Base-by-base conservation (phyloP, 1,140 invertebrate genomes). In the Cryptotermes secundus region DNA sequence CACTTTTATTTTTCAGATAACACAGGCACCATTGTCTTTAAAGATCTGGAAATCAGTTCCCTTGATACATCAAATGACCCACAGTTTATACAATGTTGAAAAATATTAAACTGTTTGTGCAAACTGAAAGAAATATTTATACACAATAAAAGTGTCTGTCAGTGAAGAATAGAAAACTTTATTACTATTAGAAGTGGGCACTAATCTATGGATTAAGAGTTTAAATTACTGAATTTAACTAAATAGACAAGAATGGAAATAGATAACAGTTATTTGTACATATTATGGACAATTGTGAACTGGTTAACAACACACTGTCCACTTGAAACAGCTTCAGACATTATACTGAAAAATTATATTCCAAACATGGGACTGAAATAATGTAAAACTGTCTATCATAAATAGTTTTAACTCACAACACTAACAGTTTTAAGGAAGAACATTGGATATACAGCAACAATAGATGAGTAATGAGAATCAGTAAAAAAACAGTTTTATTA, bases 391-490 rank as follows among this genome's bases (percentile, higher is more conserved):
- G 38, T 38, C 16, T 19, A 49, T 19, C 45, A 72, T n/a, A 72
- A n/a, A 31, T 72, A 31, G 14, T n/a, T n/a, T 1, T 72, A n/a
- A 72, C n/a, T 72, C 9, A 72, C 59, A 72, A 72, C 4, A 72
- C 59, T n/a, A 72, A n/a, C n/a, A 72, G 31, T 72, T 72, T 72
- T 10, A 31, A 72, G 59, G 59, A 72, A 72, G 59, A 72, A 72
- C 59, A 31, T 72, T 72, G n/a, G 2, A 72, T 31, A 26, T 72
- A n/a, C 26, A 72, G 26, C 59, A 72, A 72, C 59, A 72, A 10
- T 16, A 72, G 59, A 72, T 72, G 26, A n/a, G 59, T 72, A 72
- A 26, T 31, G 6, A 72, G 4, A 31, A 7, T 72, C 14, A 72
- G 31, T 31, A 7, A 72, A 49, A 72, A 9, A 26, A n/a, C n/a